Evolutionary conservation across 2,113 vertebrate genomes (phyloP), one percentile per base, ranked within the genome.

Genomic region (Ibidorhyncha struthersii): DNA sequence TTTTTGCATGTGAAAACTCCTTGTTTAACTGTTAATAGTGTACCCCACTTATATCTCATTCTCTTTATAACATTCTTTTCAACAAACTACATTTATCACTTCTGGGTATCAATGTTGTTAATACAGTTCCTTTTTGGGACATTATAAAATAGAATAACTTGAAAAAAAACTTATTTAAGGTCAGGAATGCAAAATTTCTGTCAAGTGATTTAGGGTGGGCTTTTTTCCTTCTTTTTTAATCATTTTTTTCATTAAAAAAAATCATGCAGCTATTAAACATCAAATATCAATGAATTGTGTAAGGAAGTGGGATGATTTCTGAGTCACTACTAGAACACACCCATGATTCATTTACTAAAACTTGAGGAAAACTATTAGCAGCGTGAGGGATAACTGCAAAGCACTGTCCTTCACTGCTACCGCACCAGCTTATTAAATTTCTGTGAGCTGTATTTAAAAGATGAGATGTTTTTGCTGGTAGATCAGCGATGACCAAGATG

Each of bases 291-390:
- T 74, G 34, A 89, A 89, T 62, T 74, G 30, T 96, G 36, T 73
- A 95, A 96, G 47, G 81, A 94, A 95, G 61, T 67, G 40, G 59
- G 65, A 83, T 93, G 81, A 65, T 81, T 96, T 93, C 85, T 94
- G 93, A 97, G 86, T 98, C 94, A 97, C 40, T 95, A 52, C 30
- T 82, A 96, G 87, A 97, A 95, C 73, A 94, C 27, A 13, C 49
- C 77, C 38, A n/a, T 97, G 96, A 97, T 94, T 98, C 90, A 95
- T 87, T 94, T 82, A 72, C 38, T 71, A 83, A 96, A 95, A 63
- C 55, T 52, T 50, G 47, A 96, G 90, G 71, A 95, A 96, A 95
- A 41, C 65, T 87, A 14, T 92, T 91, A 86, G 76, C 95, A 90
- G n/a, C 53, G 78, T 17, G 25, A 86, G n/a, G 62, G 67, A 80